Conservation (phyloP, 2,113 vertebrate species). For the Columbina picui region DNA sequence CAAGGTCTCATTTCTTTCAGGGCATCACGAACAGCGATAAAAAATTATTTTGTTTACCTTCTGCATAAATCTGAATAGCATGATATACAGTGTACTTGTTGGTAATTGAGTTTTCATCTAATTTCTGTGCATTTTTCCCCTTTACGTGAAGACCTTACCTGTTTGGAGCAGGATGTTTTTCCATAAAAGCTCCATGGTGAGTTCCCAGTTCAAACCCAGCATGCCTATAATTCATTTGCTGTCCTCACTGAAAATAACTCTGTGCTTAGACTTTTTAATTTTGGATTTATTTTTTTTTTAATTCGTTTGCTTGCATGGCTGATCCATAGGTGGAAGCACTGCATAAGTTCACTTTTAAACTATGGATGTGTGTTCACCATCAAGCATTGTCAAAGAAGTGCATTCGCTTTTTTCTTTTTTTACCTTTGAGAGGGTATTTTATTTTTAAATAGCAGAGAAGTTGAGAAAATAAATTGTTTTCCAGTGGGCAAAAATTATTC, state of each 20-base stretch:
- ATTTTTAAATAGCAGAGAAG: constrained; percentile 26
- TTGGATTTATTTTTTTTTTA: background rate
- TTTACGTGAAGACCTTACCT: constrained; percentile 96
- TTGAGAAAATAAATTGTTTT: constrained; percentile 21
- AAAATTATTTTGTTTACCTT: background rate
- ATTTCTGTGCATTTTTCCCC: constrained; percentile 90
- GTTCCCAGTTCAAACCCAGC: constrained; percentile 88
- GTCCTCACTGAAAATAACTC: constrained; percentile 64
- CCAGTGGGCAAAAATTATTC: background rate
- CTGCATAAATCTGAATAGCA: constrained; percentile 39
- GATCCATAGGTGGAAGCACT: constrained; percentile 69
- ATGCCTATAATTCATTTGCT: constrained; percentile 83
- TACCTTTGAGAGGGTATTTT: background rate
- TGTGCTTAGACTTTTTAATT: constrained; percentile 29
- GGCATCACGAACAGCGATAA: background rate
- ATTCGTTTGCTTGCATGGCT: constrained; percentile 75
- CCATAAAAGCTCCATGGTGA: constrained; percentile 99
- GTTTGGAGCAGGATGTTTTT: constrained; percentile 99
- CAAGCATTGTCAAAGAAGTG: constrained; percentile 28
- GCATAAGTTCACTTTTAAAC: constrained; percentile 35
- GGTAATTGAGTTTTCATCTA: constrained; percentile 90
- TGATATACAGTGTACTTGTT: constrained; percentile 76
- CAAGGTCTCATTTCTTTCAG: background rate
- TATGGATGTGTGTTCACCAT: constrained; percentile 32
- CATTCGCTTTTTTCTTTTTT: background rate